These are phyloP conservation scores for Euschistus heros DNA, from an alignment of 1,140 invertebrate species.

Conservation along the genomic window DNA sequence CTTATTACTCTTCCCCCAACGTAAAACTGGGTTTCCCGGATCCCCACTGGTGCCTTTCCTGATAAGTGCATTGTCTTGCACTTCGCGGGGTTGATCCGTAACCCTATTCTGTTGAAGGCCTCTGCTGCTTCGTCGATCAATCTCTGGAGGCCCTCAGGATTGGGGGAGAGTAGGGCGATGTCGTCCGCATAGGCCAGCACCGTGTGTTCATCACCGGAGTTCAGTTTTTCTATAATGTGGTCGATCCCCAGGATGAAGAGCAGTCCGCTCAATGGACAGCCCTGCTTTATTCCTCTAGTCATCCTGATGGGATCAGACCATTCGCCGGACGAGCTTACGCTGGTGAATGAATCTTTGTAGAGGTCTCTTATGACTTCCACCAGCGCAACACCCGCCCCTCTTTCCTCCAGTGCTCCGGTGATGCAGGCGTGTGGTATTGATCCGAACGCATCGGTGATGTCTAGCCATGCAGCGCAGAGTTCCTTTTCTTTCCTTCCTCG, in stretches of 20 bases:
- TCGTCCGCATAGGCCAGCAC: background rate
- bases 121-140: background rate
- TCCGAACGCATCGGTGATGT: slow-evolving; percentile 33
- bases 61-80: background rate
- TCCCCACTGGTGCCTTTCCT: background rate
- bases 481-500: no score
- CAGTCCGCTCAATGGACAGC: slow-evolving; percentile 35
- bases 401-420: slow-evolving; percentile 15
- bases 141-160: background rate
- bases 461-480: slow-evolving; percentile 29
- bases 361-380: slow-evolving; percentile 30
- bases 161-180: background rate
- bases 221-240: slow-evolving; percentile 25
- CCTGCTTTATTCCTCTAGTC: slow-evolving; percentile 34
- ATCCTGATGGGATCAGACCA: slow-evolving; percentile 31
- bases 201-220: background rate
- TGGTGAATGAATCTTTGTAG: background rate
- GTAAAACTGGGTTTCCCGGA: background rate
- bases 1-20: background rate
- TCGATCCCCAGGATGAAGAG: slow-evolving; percentile 38
- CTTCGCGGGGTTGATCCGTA: background rate
- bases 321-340: background rate
- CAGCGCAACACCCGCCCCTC: slow-evolving; percentile 19
- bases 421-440: slow-evolving; percentile 31
- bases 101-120: background rate